Evolutionary conservation across 2,113 vertebrate genomes (phyloP).

Genomic region (Silurus glanis): DNA sequence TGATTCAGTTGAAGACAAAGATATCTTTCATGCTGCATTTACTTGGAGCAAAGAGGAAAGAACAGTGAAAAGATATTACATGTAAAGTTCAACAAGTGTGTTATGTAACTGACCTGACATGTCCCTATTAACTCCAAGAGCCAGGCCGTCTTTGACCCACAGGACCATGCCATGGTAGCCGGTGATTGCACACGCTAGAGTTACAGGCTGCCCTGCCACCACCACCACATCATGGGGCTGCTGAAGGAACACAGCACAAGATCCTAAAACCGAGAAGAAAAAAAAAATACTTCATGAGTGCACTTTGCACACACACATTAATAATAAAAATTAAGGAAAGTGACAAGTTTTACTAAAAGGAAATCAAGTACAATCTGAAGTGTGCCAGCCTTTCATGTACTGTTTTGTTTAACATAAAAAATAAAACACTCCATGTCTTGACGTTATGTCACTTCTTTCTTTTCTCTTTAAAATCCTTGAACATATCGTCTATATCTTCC

Average conservation of each 20-base stretch:
- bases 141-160: constrained; percentile 88
- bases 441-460: too few species aligned
- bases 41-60: background rate
- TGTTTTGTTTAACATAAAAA: background rate
- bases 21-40: background rate
- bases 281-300: background rate
- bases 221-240: constrained; percentile 89
- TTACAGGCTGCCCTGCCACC: constrained; percentile 84
- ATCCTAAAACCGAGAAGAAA: constrained; percentile 66
- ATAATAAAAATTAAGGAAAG: background rate
- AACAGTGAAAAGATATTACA: background rate
- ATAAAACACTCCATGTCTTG: background rate
- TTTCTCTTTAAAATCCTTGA: too few species aligned
- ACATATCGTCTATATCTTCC: too few species aligned
- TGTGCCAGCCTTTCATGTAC: too few species aligned
- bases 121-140: constrained; percentile 84
- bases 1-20: background rate
- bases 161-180: constrained; percentile 89
- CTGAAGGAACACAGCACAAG: constrained; percentile 82
- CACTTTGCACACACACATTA: background rate
- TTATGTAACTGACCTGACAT: constrained; percentile 77
- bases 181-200: constrained; percentile 83
- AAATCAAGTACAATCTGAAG: background rate
- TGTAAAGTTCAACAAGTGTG: background rate
- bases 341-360: too few species aligned